Conservation (phyloP, 2,888 invertebrate genomes). For the Andrena bucephala region DNA sequence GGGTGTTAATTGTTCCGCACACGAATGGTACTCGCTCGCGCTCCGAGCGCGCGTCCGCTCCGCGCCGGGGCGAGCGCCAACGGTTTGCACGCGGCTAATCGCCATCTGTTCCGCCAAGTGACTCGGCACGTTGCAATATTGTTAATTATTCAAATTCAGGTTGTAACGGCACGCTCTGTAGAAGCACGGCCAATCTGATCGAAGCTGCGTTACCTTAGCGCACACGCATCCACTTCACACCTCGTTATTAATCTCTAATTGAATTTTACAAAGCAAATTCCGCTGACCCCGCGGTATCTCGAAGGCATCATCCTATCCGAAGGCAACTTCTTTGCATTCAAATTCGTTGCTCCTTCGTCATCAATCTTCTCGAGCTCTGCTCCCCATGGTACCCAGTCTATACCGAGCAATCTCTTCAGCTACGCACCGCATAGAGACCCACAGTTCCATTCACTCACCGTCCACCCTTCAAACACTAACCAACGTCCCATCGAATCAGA, state of each 20-base stretch:
- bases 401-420: no score
- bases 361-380: neutral
- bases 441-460: neutral
- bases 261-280: conserved; percentile 33
- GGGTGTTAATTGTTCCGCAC: conserved; percentile 75
- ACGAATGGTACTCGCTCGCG: conserved; percentile 57
- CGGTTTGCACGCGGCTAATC: conserved; percentile 68
- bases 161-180: conserved; percentile 40
- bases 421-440: no score
- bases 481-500: neutral
- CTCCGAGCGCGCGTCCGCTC: neutral
- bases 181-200: conserved; percentile 56
- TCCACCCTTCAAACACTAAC: neutral
- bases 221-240: conserved; percentile 29
- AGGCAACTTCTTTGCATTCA: neutral
- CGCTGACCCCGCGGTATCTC: conserved; percentile 12
- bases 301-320: neutral
- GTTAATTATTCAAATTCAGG: conserved; percentile 64
- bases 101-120: conserved; percentile 71
- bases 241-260: conserved; percentile 49
- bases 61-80: conserved; percentile 60
- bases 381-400: no score
- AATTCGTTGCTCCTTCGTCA: neutral
- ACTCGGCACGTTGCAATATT: conserved; percentile 65
- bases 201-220: conserved; percentile 31